Conservation (phyloP, 2,113 vertebrate genomes). For the Ptychochromis oligacanthus region DNA sequence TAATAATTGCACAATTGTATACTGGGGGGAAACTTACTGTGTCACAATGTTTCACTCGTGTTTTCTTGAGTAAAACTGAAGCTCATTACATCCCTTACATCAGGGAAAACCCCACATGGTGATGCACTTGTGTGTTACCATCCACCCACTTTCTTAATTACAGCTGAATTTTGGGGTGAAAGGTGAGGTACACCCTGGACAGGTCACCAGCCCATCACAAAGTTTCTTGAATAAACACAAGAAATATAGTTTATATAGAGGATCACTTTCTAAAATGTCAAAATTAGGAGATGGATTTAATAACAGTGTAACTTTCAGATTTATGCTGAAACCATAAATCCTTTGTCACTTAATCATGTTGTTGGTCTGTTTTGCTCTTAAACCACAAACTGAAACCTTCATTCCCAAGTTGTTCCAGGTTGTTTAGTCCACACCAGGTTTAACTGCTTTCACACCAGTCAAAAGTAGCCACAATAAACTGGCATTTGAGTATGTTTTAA, state of each 20-base stretch:
- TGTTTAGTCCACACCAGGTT: not conserved
- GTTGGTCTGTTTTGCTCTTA: not conserved
- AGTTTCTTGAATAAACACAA: not conserved
- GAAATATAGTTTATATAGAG: not conserved
- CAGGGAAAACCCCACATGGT: not conserved
- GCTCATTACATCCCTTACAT: not conserved
- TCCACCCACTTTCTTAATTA: not conserved
- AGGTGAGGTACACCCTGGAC: accelerated
- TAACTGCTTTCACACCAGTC: not conserved
- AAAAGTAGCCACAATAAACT: not conserved
- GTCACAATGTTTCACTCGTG: not conserved
- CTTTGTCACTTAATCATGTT: not conserved
- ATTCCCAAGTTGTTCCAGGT: not conserved
- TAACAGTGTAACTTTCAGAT: not conserved
- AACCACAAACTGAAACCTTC: not conserved
- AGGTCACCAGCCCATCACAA: not conserved
- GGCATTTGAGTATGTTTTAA: not conserved
- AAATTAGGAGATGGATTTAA: not conserved
- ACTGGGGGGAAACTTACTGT: not conserved
- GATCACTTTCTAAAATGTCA: not conserved
- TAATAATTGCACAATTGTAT: not conserved
- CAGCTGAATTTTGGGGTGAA: not conserved
- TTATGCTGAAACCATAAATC: not conserved
- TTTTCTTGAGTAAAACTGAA: not conserved
- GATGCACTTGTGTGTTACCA: not conserved